phyloP scores from a whole-genome alignment of 1,140 invertebrate genomes.

The Macrosteles quadrilineatus region DNA sequence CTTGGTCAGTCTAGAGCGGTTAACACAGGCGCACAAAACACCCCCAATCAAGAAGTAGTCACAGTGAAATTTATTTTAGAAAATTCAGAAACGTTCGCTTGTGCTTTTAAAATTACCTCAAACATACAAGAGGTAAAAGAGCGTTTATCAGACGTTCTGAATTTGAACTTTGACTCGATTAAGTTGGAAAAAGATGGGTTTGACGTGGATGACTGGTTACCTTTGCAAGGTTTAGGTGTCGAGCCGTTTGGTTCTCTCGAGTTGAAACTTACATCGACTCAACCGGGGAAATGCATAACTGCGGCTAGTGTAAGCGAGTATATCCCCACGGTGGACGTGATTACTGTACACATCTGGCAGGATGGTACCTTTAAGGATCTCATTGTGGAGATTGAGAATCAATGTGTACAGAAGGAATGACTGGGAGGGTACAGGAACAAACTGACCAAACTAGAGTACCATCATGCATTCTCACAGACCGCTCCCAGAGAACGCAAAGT shows the following conservation, averaged over 20 bases:
- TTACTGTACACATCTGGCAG: constrained; percentile 34
- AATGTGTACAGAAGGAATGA: constrained; percentile 34
- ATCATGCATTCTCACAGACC: constrained; percentile 38
- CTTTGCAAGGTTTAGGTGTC: constrained; percentile 34
- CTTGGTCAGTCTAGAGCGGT: constrained; percentile 1
- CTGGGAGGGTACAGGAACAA: constrained; percentile 38
- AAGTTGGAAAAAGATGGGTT: constrained; percentile 9
- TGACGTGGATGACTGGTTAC: constrained; percentile 30
- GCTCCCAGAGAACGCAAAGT: constrained; percentile 21
- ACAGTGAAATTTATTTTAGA: constrained; percentile 37
- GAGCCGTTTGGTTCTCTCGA: constrained; percentile 36
- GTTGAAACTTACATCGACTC: constrained; percentile 25
- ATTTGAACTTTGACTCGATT: constrained; percentile 18
- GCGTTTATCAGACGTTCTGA: constrained; percentile 11
- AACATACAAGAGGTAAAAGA: constrained; percentile 29
- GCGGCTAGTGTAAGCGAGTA: constrained; percentile 12
- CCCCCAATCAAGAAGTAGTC: constrained; percentile 32
- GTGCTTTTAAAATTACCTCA: constrained; percentile 32
- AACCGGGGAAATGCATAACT: background rate
- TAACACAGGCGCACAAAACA: constrained; percentile 29
- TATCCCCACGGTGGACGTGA: constrained; percentile 39
- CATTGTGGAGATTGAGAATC: constrained; percentile 40
- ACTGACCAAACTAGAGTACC: constrained; percentile 32
- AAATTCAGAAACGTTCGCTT: constrained; percentile 32
- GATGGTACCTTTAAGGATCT: constrained; percentile 28